Base-by-base conservation (phyloP, 2,113 vertebrate species). In the Rallus limicola region DNA sequence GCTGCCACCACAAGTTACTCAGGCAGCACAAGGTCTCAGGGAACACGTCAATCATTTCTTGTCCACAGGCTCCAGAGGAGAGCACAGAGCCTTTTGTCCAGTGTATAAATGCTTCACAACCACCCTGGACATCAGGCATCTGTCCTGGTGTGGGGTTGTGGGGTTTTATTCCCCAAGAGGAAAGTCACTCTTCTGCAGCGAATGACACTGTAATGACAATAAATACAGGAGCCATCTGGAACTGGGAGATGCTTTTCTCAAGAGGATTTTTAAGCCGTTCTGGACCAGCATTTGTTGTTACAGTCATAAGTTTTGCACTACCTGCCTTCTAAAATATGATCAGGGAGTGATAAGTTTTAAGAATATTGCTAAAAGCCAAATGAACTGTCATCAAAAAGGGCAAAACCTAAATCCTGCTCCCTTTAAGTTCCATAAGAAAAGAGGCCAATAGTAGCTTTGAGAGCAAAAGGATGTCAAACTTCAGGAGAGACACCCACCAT, bases 31-130 rank as follows among this genome's bases (percentile, higher is more conserved):
- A 63, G 36, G 23, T 31, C 50, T 48, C 26, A 16, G 79, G 5
- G 1, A 23, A 11, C 33, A 20, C 0, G 0, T 70, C 50, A 0
- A 26, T 44, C 68, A 24, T 3, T 44, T 62, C 40, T 62, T 11
- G 12, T 36, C 62, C 38, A n/a, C 13, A 0, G 42, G 11, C 24
- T 70, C 36, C 84, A 56, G 25, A 53, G 4, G 4, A 58, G 11
- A 42, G 24, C 33, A 14, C 0, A 36, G 46, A 83, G 34, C 16
- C 36, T 64, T 63, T 68, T 40, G n/a, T 26, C 55, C 76, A 46
- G 11, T 0, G 2, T 25, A 16, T 7, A 6, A 68, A 59, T 4
- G 5, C 31, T 62, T 64, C 62, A 36, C 23, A 90, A 65, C 16
- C 33, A 1, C 5, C 1, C 38, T 11, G 44, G 33, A 17, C 7